Conservation (phyloP, 2,888 invertebrate species). For the Phaedon cochleariae region DNA sequence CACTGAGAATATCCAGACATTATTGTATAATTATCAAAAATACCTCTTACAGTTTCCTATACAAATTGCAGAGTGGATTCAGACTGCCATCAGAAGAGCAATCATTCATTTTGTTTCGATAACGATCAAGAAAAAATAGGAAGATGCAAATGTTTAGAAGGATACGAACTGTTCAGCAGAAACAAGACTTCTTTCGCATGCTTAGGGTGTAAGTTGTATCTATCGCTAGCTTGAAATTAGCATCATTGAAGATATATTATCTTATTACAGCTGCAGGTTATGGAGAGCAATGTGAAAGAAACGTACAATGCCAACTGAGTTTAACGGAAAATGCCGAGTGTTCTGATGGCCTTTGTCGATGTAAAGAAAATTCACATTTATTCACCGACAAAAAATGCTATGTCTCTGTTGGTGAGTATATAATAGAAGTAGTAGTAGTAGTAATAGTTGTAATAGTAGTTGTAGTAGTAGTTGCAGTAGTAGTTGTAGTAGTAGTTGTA, state of each 20-base stretch:
- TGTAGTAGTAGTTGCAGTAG: no score
- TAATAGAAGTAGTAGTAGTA: no score
- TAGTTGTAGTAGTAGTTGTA: no score
- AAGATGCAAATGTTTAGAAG: constrained; percentile 60
- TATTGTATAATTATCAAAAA: no score
- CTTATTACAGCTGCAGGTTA: constrained; percentile 50
- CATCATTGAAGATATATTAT: no score
- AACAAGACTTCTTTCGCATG: constrained; percentile 60
- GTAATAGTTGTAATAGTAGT: no score
- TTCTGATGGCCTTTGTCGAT: constrained; percentile 50
- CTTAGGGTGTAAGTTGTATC: constrained; percentile 55
- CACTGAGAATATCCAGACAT: no score
- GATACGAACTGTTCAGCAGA: constrained; percentile 55
- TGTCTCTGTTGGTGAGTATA: constrained; percentile 51
- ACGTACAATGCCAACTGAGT: constrained; percentile 52
- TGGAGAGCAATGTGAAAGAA: constrained; percentile 52
- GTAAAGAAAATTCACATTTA: constrained; percentile 49
- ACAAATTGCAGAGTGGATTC: constrained; percentile 49
- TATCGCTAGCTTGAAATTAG: no score
- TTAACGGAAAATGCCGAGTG: constrained; percentile 48
- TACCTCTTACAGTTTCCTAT: constrained; percentile 43
- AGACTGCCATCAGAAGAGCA: constrained; percentile 47
- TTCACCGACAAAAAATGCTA: constrained; percentile 53
- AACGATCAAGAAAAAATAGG: constrained; percentile 53
- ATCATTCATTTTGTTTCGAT: constrained; percentile 56